Evolutionary conservation across 1,140 invertebrate species (phyloP).

Genomic region (Zaprionus capensis): DNA sequence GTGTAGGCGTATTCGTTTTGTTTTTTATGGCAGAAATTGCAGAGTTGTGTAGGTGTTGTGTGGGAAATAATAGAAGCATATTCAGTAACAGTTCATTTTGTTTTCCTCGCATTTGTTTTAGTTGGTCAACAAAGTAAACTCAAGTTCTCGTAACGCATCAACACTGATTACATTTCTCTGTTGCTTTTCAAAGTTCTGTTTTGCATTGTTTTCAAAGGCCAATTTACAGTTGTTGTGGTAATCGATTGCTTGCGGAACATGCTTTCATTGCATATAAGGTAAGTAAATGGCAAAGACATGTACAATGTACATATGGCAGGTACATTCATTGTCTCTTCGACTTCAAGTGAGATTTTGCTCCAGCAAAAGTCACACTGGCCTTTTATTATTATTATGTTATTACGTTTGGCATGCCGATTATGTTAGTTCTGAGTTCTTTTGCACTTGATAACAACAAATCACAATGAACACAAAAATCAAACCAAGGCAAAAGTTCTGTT

Average conservation of each 20-base stretch:
- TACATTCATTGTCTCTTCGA: not conserved
- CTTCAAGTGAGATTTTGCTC: slow-evolving; percentile 25
- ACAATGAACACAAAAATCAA: slow-evolving; percentile 58
- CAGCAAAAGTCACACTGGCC: not conserved
- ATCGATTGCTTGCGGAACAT: slow-evolving; percentile 33
- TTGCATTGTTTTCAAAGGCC: slow-evolving; percentile 53
- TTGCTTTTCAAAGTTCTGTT: slow-evolving; percentile 28
- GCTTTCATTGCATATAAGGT: slow-evolving; percentile 34
- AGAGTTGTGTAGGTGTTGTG: slow-evolving; percentile 44
- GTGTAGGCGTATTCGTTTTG: slow-evolving; percentile 43
- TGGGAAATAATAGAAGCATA: slow-evolving; percentile 84
- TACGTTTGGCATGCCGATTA: slow-evolving; percentile 57
- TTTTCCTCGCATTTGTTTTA: slow-evolving; percentile 53
- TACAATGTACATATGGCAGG: not conserved
- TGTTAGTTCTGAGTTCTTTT: slow-evolving; percentile 38
- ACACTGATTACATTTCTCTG: slow-evolving; percentile 38
- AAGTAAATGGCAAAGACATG: slow-evolving; percentile 26
- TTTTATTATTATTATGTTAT: slow-evolving; percentile 20
- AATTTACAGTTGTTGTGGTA: slow-evolving; percentile 49
- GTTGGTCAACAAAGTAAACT: slow-evolving; percentile 70
- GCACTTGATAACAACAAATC: slow-evolving; percentile 54
- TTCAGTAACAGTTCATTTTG: slow-evolving; percentile 81
- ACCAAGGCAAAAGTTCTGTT: slow-evolving; percentile 32
- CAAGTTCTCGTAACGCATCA: slow-evolving; percentile 69
- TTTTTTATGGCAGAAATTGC: slow-evolving; percentile 60